Percentiles rank a stretch among this genome's conserved stretches.
Evolutionary conservation across 2,113 vertebrate species (phyloP).

Genomic region (Camelus bactrianus): DNA sequence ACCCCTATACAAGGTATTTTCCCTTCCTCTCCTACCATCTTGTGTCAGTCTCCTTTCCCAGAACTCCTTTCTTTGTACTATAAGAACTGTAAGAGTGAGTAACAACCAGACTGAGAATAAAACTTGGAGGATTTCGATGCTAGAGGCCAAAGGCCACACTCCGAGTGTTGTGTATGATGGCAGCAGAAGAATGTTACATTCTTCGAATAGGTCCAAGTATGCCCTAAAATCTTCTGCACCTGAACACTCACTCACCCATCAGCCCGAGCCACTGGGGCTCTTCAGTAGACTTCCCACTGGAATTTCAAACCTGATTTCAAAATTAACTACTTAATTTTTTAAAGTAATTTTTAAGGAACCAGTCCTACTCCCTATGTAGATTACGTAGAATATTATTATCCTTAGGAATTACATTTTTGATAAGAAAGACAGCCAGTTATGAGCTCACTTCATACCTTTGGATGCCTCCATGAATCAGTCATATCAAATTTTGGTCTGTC

Average conservation of each 20-base stretch:
- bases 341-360: constrained; percentile 23
- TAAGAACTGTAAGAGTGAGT: neutral
- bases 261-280: neutral
- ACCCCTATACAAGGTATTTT: neutral
- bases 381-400: constrained; percentile 48
- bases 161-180: neutral
- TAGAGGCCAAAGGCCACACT: neutral
- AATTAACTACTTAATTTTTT: constrained; percentile 35
- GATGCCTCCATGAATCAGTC: neutral
- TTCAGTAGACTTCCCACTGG: neutral
- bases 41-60: constrained; percentile 27
- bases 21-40: neutral
- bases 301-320: constrained; percentile 53
- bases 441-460: constrained; percentile 32
- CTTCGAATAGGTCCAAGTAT: neutral
- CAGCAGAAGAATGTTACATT: neutral
- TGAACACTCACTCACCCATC: neutral
- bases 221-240: neutral
- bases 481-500: neutral
- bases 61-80: neutral
- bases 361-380: neutral
- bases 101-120: constrained; percentile 40
- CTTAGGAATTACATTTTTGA: constrained; percentile 45
- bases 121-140: constrained; percentile 8
- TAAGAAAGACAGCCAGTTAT: constrained; percentile 20